Base-by-base conservation (phyloP, 1,140 invertebrate genomes). In the Prorops nasuta region DNA sequence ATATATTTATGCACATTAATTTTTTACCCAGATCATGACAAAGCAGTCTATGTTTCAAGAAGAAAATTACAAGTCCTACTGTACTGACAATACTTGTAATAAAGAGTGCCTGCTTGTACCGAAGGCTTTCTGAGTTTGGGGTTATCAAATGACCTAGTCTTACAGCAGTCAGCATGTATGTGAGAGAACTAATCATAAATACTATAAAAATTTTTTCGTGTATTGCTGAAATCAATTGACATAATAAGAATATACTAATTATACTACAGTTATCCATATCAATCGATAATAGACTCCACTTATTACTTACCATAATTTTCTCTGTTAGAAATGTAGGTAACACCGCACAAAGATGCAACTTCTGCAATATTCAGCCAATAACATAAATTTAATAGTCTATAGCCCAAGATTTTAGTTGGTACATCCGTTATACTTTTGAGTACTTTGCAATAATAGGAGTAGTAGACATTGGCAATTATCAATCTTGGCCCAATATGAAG, bases 201-300 rank as follows among this genome's bases (percentile, higher is more conserved):
- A 87, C 81, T 58, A 95, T 91, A 77, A 96, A 95, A 63, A 95
- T 88, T 74, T 94, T 92, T 72, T 94, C 92, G 75, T 94, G 92
- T 39, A 94, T 79, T 63, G 91, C 91, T 94, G 77, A 48, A 88
- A 87, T 53, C 54, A 53, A 58, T 57, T 61, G 44, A 54, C 43
- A 49, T 44, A 46, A 20, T 34, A 36, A 14, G 39, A n/a, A 31
- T 49, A 54, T 17, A 31, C n/a, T n/a, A n/a, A 32, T 3, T 56
- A 43, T 48, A 52, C 16, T 50, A 48, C 15, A 14, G 48, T 41
- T 24, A 6, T 15, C 42, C 10, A 24, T 24, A 20, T 41, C 4
- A 15, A n/a, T n/a, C n/a, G n/a, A n/a, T n/a, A n/a, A n/a, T n/a
- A n/a, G n/a, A n/a, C n/a, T n/a, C n/a, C 6, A 21, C 39, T 20